Evolutionary conservation across 2,113 vertebrate species (phyloP).

Genomic region (Stigmatopora nigra): DNA sequence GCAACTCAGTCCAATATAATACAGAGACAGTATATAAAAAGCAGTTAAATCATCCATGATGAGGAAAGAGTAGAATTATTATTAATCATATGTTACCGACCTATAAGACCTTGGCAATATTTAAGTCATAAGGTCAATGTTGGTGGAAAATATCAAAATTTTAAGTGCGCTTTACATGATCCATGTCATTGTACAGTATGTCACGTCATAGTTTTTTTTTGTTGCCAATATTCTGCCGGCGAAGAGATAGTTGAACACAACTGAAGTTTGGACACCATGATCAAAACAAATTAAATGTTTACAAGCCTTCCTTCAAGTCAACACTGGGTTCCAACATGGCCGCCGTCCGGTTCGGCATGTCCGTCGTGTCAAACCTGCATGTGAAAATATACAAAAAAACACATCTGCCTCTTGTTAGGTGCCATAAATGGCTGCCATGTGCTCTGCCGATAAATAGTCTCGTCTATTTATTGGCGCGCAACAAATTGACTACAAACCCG

Average conservation of each 20-base stretch:
- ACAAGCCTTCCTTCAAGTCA: slow-evolving; percentile 54
- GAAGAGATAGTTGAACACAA: not conserved
- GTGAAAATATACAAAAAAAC: slow-evolving; percentile 71
- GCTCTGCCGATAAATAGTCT: slow-evolving; percentile 76
- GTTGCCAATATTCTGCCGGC: too few relatives aligned
- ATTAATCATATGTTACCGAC: too few relatives aligned
- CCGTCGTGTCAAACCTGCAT: slow-evolving; percentile 70
- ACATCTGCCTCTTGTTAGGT: slow-evolving; percentile 85
- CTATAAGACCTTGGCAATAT: too few relatives aligned
- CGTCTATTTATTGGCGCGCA: slow-evolving; percentile 80
- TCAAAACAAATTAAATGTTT: slow-evolving; percentile 62
- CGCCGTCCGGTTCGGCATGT: slow-evolving; percentile 66
- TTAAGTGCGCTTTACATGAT: too few relatives aligned
- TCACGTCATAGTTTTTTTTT: too few relatives aligned
- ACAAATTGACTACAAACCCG: slow-evolving; percentile 75
- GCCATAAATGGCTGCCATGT: slow-evolving; percentile 80
- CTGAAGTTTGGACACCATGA: not conserved
- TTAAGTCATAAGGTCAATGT: too few relatives aligned
- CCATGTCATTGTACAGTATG: too few relatives aligned
- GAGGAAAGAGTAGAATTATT: too few relatives aligned
- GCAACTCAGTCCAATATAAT: too few relatives aligned
- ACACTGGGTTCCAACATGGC: slow-evolving; percentile 57
- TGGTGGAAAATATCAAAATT: too few relatives aligned
- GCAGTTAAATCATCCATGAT: too few relatives aligned
- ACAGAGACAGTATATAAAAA: too few relatives aligned